Conservation (phyloP, 2,888 invertebrate species). For the Steromphala cineraria region DNA sequence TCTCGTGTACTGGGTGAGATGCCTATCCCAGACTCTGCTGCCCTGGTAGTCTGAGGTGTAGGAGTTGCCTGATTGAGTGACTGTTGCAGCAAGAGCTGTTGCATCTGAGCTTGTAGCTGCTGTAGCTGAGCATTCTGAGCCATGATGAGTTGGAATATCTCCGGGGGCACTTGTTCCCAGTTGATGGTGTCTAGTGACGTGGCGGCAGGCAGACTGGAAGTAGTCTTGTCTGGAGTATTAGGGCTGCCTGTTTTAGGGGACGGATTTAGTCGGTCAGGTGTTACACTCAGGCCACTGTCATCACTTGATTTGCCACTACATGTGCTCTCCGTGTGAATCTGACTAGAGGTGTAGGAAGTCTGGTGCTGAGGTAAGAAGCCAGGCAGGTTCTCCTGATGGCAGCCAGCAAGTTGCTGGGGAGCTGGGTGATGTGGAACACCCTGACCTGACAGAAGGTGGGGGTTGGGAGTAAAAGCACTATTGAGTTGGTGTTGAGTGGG, state of each 20-base stretch:
- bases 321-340: constrained; percentile 44
- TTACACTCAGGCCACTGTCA: constrained; percentile 68
- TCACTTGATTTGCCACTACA: constrained; percentile 60
- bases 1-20: constrained; percentile 24
- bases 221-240: background rate
- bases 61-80: background rate
- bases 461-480: constrained; percentile 17
- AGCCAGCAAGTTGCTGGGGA: background rate
- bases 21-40: background rate
- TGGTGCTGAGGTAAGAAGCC: constrained; percentile 25
- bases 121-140: constrained; percentile 70
- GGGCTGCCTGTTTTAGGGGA: constrained; percentile 29
- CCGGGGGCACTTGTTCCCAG: constrained; percentile 64
- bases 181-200: constrained; percentile 36
- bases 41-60: background rate
- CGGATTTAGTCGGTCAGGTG: constrained; percentile 55
- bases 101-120: constrained; percentile 68
- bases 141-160: constrained; percentile 65
- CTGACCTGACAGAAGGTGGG: background rate
- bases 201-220: background rate
- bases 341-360: constrained; percentile 24
- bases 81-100: constrained; percentile 59
- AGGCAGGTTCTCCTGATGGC: constrained; percentile 2
- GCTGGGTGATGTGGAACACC: background rate
- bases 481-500: constrained; percentile 13